Evolutionary conservation across 2,113 vertebrate genomes (phyloP), one percentile per base, ranked within the genome.

Genomic region (Sula dactylatra): DNA sequence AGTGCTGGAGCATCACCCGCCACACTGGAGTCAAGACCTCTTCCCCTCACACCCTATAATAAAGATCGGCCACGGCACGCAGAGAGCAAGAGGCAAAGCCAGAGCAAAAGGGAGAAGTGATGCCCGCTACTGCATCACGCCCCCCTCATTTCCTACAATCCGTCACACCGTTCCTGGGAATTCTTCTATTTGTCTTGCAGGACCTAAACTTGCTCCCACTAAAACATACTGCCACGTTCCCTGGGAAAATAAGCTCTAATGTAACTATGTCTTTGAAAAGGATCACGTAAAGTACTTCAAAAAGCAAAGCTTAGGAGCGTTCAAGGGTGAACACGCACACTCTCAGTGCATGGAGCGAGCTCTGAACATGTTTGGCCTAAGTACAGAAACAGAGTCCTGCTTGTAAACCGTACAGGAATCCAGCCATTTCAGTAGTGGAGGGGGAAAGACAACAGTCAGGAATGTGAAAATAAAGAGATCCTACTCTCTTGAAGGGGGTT

Each of bases 361-460:
- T 66, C 26, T 45, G 10, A 42, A 10, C 13, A 38, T 3, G 19
- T 66, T 47, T 38, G 7, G 10, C 26, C 9, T 36, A 5, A 36
- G 38, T 21, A 19, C 2, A 61, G 7, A 42, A 44, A 18, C 0
- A 26, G 44, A 27, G 44, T 4, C 20, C 49, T 34, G 38, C 8
- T 32, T 13, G 4, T 3, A 16, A 84, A 66, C 6, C 24, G 18
- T 26, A 40, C 2, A n/a, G 65, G 17, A 56, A 47, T 14, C 16
- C 2, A 21, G 27, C 14, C 6, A 1, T 15, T 47, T 2, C 21
- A 59, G 29, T 3, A 3, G 8, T 6, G 17, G 17, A 1, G 56
- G 31, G n/a, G 15, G 13, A 61, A 65, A 65, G 16, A 34, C 1
- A 21, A 14, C 5, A 38, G 34, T 7, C 13, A 36, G 3, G 1